Conservation (phyloP, 2,797 vertebrate genomes). For the Sebastes matsubarae region DNA sequence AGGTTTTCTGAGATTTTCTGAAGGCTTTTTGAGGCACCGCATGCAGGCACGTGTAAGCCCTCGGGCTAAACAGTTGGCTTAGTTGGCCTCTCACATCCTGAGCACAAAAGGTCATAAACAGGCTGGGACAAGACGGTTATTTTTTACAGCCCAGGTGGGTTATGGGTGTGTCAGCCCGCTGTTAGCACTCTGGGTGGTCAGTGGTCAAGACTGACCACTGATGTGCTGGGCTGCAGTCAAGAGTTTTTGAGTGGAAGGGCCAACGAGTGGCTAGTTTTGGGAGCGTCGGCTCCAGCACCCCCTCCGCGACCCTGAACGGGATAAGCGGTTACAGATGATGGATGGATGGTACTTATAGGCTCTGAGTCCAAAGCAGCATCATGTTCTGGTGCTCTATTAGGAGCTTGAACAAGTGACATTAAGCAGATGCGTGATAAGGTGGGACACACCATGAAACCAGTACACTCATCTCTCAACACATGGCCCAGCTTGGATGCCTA, state of each 20-base stretch:
- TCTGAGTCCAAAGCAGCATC: not conserved
- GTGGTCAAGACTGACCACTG: constrained; percentile 8
- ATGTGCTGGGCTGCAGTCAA: not conserved
- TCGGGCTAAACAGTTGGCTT: constrained; percentile 24
- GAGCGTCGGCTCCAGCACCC: not conserved
- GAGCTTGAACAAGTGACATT: constrained; percentile 1
- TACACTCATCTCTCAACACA: constrained; percentile 43
- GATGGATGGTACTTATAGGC: not conserved
- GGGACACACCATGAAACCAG: constrained; percentile 19
- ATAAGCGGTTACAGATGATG: not conserved
- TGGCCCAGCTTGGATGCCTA: constrained; percentile 7
- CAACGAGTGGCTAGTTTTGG: not conserved
- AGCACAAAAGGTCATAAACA: constrained; percentile 61
- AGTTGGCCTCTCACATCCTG: constrained; percentile 22
- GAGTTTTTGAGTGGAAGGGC: not conserved
- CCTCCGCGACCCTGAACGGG: too few species aligned
- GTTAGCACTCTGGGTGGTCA: constrained; percentile 49
- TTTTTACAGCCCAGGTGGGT: constrained; percentile 64
- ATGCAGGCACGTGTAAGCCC: constrained; percentile 6
- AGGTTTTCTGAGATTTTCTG: not conserved
- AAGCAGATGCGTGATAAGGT: constrained; percentile 52
- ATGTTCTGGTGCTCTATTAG: not conserved
- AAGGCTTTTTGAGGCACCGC: not conserved
- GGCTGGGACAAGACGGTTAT: constrained; percentile 58
- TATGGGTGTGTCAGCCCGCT: constrained; percentile 38